Evolutionary conservation across 2,888 invertebrate species (phyloP).

Genomic region (Pristionchus japonicus): DNA sequence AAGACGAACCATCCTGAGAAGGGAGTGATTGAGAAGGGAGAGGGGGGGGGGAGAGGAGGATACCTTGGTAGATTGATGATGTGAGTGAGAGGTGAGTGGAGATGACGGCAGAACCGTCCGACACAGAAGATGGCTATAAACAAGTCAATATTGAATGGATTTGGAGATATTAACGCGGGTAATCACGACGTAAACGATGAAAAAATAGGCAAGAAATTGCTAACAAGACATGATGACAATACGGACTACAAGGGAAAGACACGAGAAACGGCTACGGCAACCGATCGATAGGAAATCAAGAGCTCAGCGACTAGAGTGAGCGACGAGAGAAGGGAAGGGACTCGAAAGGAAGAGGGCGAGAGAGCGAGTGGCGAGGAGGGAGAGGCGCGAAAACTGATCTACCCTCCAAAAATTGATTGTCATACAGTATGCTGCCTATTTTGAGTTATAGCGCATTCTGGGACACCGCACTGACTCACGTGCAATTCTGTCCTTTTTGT

Average conservation of each 20-base stretch:
- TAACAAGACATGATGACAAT: not conserved
- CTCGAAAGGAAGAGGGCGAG: conserved; percentile 2
- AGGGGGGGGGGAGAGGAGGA: not conserved
- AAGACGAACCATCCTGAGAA: conserved; percentile 20
- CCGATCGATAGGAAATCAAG: not conserved
- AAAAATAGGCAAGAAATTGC: not conserved
- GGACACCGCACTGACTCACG: no score
- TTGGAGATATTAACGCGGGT: not conserved
- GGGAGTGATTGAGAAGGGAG: not conserved
- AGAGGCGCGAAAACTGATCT: not conserved
- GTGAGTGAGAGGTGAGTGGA: conserved; percentile 29
- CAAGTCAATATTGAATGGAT: no score
- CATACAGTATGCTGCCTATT: not conserved
- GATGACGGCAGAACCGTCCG: not conserved
- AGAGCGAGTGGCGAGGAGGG: not conserved
- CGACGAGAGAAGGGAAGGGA: conserved; percentile 15
- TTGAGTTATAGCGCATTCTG: not conserved
- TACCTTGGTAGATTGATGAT: conserved; percentile 10
- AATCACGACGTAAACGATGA: not conserved
- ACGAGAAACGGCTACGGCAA: not conserved
- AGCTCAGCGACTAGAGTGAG: not conserved
- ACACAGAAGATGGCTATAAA: not conserved
- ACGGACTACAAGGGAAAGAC: not conserved
- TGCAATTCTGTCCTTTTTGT: no score
- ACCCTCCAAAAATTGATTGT: not conserved